Evolutionary conservation across 92 coral and sea anemone genomes (phyloP).

Genomic region (Muricea muricata): DNA sequence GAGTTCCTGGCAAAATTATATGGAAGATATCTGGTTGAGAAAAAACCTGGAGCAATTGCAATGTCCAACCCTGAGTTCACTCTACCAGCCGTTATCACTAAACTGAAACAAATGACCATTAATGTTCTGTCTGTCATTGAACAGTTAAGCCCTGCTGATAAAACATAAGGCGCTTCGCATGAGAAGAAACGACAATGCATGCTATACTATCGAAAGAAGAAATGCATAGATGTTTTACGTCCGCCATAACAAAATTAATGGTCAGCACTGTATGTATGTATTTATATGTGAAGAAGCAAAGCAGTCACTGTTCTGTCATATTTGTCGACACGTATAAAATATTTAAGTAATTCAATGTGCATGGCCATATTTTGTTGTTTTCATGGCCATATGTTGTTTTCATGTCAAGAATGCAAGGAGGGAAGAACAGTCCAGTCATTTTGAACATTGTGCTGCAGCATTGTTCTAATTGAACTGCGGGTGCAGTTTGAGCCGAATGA

Average conservation of each 20-base stretch:
- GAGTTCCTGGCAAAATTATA: conserved; percentile 75
- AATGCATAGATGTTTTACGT: too few relatives aligned
- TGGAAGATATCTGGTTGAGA: conserved; percentile 82
- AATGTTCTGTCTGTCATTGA: conserved; percentile 40
- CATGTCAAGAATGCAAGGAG: too few relatives aligned
- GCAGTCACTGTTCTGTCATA: too few relatives aligned
- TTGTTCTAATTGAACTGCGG: too few relatives aligned
- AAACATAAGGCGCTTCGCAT: background rate
- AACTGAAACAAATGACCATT: conserved; percentile 88
- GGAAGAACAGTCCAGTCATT: too few relatives aligned
- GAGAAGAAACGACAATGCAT: background rate
- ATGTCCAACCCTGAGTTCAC: conserved; percentile 82
- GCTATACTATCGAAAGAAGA: background rate
- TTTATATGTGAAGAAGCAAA: too few relatives aligned
- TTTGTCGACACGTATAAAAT: too few relatives aligned
- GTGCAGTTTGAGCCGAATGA: too few relatives aligned
- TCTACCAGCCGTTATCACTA: conserved; percentile 79
- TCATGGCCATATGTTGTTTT: too few relatives aligned
- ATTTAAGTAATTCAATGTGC: too few relatives aligned
- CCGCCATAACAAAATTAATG: background rate
- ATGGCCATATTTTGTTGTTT: too few relatives aligned
- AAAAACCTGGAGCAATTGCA: conserved; percentile 77
- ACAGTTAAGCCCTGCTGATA: conserved; percentile 37
- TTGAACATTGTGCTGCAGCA: too few relatives aligned
- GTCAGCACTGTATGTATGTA: background rate